These are phyloP conservation scores for Antechinus flavipes DNA, from an alignment of 2,113 vertebrate species.

Conservation along the genomic window DNA sequence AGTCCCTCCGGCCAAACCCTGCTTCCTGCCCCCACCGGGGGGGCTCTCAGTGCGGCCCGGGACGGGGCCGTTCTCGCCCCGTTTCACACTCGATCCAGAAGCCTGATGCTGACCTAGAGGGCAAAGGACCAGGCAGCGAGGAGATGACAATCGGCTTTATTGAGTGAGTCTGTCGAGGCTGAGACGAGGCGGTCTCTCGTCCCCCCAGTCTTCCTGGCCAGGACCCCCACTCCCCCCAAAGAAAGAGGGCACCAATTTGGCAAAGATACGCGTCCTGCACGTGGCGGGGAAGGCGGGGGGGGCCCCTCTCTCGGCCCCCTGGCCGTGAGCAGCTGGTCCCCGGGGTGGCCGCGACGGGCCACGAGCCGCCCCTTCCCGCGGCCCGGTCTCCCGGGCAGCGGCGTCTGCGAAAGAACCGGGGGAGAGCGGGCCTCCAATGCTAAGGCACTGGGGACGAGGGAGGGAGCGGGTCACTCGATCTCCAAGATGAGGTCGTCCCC, in stretches of 20 bases:
- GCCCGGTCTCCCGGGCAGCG: slow-evolving; percentile 54
- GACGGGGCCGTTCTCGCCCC: background rate
- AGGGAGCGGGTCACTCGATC: slow-evolving; percentile 83
- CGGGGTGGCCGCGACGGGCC: slow-evolving; percentile 21
- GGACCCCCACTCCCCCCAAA: slow-evolving; percentile 13
- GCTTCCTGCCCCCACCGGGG: background rate
- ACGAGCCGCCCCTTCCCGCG: background rate
- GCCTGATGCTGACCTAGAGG: background rate
- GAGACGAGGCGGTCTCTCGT: background rate
- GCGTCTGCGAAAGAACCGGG: slow-evolving; percentile 28
- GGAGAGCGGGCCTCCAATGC: slow-evolving; percentile 26
- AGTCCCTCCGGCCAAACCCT: background rate
- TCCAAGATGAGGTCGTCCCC: slow-evolving; percentile 95
- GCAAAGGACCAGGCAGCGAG: background rate
- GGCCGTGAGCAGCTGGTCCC: background rate
- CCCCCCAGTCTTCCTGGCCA: background rate
- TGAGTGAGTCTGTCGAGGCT: slow-evolving; percentile 54
- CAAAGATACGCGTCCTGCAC: slow-evolving; percentile 61
- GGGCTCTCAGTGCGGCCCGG: background rate
- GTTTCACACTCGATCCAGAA: background rate
- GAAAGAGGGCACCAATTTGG: slow-evolving; percentile 47
- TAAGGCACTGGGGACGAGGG: background rate
- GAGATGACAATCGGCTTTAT: slow-evolving; percentile 68
- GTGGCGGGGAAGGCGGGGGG: background rate
- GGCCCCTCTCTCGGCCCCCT: background rate